Evolutionary conservation across 2,797 vertebrate genomes (phyloP).

Genomic region (Lophotriccus pileatus): DNA sequence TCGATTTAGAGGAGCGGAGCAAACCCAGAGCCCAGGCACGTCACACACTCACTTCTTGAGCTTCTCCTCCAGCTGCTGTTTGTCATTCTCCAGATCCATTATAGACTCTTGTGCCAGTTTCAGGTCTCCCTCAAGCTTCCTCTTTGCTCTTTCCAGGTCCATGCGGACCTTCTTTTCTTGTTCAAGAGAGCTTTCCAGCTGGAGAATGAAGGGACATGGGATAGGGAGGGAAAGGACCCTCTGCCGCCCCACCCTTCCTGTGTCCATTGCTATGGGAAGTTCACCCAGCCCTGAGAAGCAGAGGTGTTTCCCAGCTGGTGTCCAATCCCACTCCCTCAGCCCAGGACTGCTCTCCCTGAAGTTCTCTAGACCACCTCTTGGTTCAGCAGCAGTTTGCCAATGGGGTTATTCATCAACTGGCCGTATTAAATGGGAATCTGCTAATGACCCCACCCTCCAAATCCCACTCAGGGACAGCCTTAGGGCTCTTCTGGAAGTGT

Average conservation of each 20-base stretch:
- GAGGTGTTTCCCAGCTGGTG: background rate
- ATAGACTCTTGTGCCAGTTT: slow-evolving; percentile 88
- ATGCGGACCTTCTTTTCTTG: slow-evolving; percentile 93
- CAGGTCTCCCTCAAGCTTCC: slow-evolving; percentile 93
- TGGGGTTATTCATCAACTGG: background rate
- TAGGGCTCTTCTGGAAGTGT: background rate
- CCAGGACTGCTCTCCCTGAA: background rate
- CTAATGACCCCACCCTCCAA: background rate
- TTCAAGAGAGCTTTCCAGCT: slow-evolving; percentile 92
- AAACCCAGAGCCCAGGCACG: background rate
- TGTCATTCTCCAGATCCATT: slow-evolving; percentile 91
- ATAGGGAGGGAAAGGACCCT: background rate
- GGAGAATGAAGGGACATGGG: background rate
- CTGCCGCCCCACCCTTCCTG: background rate
- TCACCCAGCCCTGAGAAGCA: background rate
- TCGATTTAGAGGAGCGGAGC: background rate
- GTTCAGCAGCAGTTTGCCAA: background rate
- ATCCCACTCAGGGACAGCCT: background rate
- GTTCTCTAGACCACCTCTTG: background rate
- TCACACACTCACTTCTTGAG: slow-evolving; percentile 85
- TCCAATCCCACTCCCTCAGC: background rate
- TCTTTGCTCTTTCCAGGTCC: slow-evolving; percentile 88
- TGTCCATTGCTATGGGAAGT: background rate
- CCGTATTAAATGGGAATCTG: background rate
- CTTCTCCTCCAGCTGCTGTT: slow-evolving; percentile 90